phyloP scores from a whole-genome alignment of 2,888 invertebrate species.

The Ormyrus pomaceus region DNA sequence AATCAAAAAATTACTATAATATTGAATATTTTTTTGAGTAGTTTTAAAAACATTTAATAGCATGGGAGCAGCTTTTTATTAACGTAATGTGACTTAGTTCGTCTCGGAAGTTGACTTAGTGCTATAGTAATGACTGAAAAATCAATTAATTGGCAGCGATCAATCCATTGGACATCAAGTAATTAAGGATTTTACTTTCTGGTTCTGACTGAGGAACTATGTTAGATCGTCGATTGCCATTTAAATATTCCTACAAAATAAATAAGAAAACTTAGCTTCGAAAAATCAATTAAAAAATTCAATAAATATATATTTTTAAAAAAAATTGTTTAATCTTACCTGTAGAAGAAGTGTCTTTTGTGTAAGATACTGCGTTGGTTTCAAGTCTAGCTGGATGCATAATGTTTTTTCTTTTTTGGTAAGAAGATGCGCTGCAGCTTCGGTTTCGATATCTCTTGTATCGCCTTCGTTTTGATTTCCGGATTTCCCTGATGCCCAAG shows the following conservation, averaged over 20 bases:
- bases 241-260: constrained; percentile 72
- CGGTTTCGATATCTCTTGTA: constrained; percentile 70
- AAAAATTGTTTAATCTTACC: constrained; percentile 72
- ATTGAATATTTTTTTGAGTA: neutral
- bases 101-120: constrained; percentile 44
- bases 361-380: constrained; percentile 92
- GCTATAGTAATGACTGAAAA: constrained; percentile 28
- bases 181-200: constrained; percentile 78
- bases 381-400: constrained; percentile 82
- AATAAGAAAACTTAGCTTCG: no score
- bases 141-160: constrained; percentile 72
- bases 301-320: constrained; percentile 4
- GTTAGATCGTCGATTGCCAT: constrained; percentile 71
- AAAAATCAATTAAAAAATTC: neutral
- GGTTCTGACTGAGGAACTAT: constrained; percentile 77
- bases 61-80: neutral
- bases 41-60: constrained; percentile 3
- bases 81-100: constrained; percentile 41
- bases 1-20: constrained; percentile 1
- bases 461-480: constrained; percentile 63
- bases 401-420: constrained; percentile 73
- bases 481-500: constrained; percentile 74
- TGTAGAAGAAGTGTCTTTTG: constrained; percentile 91
- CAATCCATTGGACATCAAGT: constrained; percentile 79
- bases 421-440: constrained; percentile 72